These are phyloP conservation scores for Phalacrocorax pelagicus DNA, from an alignment of 2,113 vertebrate species.

Conservation along the genomic window DNA sequence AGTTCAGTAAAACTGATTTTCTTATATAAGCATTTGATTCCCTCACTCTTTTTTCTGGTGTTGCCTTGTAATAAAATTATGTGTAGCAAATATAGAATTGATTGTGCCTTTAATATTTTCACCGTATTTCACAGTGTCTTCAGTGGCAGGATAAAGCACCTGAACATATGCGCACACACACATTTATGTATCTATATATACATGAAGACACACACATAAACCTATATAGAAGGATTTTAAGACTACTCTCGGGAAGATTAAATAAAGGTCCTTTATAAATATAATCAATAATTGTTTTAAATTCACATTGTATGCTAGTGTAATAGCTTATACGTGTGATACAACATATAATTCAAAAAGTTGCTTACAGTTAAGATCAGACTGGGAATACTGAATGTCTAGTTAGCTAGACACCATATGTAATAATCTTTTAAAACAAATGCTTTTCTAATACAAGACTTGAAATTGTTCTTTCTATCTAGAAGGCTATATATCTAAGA, in stretches of 20 bases:
- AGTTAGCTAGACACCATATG: neutral
- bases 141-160: neutral
- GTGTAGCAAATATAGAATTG: neutral
- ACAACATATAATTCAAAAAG: neutral
- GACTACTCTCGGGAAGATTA: neutral
- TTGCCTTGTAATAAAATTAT: neutral
- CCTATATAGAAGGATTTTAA: neutral
- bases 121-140: neutral
- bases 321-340: neutral
- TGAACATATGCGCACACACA: neutral
- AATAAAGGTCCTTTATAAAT: neutral
- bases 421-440: neutral
- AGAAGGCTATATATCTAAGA: neutral
- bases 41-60: neutral
- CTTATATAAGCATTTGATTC: neutral
- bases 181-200: neutral
- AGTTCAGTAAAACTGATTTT: neutral
- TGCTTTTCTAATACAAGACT: neutral
- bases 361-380: constrained; percentile 1
- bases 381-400: neutral
- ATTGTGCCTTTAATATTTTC: neutral
- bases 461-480: neutral
- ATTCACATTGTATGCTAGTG: neutral
- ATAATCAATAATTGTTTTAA: neutral
- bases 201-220: neutral